phyloP scores from a whole-genome alignment of 2,797 vertebrate species.

The Botia kubotai region DNA sequence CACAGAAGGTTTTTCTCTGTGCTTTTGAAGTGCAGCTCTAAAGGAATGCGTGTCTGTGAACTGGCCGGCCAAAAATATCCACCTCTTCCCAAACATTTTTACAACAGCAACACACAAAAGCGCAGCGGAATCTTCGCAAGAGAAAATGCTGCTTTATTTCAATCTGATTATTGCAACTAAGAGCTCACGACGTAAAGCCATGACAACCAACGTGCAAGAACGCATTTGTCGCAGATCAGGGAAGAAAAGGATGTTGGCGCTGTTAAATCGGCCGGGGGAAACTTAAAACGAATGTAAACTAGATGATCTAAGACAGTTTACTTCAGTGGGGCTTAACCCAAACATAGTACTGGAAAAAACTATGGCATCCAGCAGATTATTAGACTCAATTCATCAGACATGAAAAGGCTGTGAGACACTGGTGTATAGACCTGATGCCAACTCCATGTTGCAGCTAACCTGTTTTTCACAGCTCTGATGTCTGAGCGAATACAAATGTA shows the following conservation, averaged over 20 bases:
- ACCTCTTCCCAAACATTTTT: slow-evolving; percentile 49
- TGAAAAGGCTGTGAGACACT: slow-evolving; percentile 39
- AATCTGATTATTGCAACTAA: slow-evolving; percentile 70
- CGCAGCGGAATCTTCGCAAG: slow-evolving; percentile 58
- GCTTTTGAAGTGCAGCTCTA: slow-evolving; percentile 70
- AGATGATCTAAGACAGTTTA: slow-evolving; percentile 40
- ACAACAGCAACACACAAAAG: slow-evolving; percentile 60
- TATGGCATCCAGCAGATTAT: slow-evolving; percentile 43
- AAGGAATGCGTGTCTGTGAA: slow-evolving; percentile 65
- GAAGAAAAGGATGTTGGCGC: slow-evolving; percentile 53
- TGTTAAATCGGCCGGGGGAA: slow-evolving; percentile 65
- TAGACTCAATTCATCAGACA: slow-evolving; percentile 45
- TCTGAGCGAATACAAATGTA: slow-evolving; percentile 40
- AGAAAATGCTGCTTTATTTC: slow-evolving; percentile 65
- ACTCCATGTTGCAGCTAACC: slow-evolving; percentile 33
- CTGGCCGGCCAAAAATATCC: slow-evolving; percentile 61
- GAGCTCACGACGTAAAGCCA: slow-evolving; percentile 67
- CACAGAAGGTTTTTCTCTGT: slow-evolving; percentile 70
- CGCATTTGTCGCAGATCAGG: slow-evolving; percentile 64
- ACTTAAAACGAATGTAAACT: slow-evolving; percentile 63
- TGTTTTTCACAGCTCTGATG: slow-evolving; percentile 25
- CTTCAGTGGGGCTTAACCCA: slow-evolving; percentile 45
- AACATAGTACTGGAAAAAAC: slow-evolving; percentile 17
- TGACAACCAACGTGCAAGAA: slow-evolving; percentile 71
- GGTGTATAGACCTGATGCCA: slow-evolving; percentile 50